These are phyloP conservation scores for Platichthys stellatus DNA, from an alignment of 2,113 vertebrate species.

Conservation along the genomic window DNA sequence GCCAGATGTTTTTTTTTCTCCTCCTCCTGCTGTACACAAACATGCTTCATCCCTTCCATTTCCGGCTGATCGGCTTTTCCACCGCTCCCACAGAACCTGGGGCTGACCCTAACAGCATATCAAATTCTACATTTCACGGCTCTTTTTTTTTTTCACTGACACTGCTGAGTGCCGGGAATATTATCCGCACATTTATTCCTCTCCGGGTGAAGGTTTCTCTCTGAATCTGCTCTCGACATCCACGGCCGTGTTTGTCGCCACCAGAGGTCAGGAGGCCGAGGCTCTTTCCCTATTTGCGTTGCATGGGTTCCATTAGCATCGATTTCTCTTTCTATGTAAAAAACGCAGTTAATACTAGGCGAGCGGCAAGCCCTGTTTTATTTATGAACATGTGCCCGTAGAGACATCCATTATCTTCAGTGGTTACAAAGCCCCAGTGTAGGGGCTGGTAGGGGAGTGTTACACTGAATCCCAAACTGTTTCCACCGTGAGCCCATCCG, in stretches of 20 bases:
- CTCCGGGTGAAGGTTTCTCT: conserved; percentile 27
- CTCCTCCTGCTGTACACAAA: conserved; percentile 33
- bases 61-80: conserved; percentile 52
- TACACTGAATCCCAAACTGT: conserved; percentile 39
- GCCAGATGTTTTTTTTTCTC: background rate
- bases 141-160: conserved; percentile 40
- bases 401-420: conserved; percentile 67
- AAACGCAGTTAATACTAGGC: conserved; percentile 52
- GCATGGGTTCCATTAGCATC: conserved; percentile 63
- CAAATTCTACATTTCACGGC: conserved; percentile 73
- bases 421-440: conserved; percentile 43
- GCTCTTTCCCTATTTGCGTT: conserved; percentile 45
- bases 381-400: conserved; percentile 61
- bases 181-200: conserved; percentile 66
- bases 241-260: conserved; percentile 38
- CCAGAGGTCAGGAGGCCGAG: conserved; percentile 52
- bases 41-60: conserved; percentile 34
- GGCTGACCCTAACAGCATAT: conserved; percentile 69
- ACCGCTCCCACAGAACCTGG: conserved; percentile 36
- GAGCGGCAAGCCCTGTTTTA: conserved; percentile 60
- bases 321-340: conserved; percentile 38
- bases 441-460: conserved; percentile 23
- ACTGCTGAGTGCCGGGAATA: conserved; percentile 67
- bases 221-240: conserved; percentile 37
- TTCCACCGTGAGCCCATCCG: conserved; percentile 31